A percentile compares a stretch with the other conserved stretches of the same genome.
Conservation (phyloP, 2,888 invertebrate species). For the Epinotia ramella region DNA sequence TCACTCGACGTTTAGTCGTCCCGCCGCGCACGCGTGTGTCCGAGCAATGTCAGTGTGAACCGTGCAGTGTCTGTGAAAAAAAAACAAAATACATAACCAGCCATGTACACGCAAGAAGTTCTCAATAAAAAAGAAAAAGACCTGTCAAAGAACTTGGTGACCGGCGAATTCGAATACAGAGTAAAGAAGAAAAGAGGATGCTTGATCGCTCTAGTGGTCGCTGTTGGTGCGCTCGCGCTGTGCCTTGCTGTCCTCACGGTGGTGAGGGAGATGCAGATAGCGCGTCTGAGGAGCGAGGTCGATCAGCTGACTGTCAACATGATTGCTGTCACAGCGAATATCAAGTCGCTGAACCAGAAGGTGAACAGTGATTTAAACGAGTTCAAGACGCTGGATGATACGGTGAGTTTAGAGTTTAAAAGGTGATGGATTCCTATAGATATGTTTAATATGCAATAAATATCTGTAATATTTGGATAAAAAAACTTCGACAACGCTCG, state of each 20-base stretch:
- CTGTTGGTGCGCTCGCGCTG: slow-evolving; percentile 61
- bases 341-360: slow-evolving; percentile 72
- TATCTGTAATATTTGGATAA: no score
- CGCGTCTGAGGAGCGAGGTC: slow-evolving; percentile 68
- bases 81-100: slow-evolving; percentile 69
- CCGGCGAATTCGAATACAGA: slow-evolving; percentile 75
- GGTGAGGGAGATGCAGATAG: slow-evolving; percentile 71
- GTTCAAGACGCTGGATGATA: slow-evolving; percentile 72
- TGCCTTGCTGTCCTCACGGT: slow-evolving; percentile 72
- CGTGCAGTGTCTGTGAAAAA: slow-evolving; percentile 77
- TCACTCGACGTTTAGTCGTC: slow-evolving; percentile 65
- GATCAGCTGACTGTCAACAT: slow-evolving; percentile 73
- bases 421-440: no score
- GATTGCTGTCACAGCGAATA: slow-evolving; percentile 70
- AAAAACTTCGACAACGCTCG: no score
- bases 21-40: slow-evolving; percentile 62
- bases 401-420: slow-evolving; percentile 64
- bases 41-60: slow-evolving; percentile 50
- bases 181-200: slow-evolving; percentile 64
- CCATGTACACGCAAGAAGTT: slow-evolving; percentile 73
- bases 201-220: slow-evolving; percentile 58
- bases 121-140: slow-evolving; percentile 71
- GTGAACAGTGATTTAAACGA: slow-evolving; percentile 72
- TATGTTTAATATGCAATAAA: no score
- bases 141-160: slow-evolving; percentile 78